Conservation (phyloP, 1,140 invertebrate species). For the Drosophila sturtevanti region DNA sequence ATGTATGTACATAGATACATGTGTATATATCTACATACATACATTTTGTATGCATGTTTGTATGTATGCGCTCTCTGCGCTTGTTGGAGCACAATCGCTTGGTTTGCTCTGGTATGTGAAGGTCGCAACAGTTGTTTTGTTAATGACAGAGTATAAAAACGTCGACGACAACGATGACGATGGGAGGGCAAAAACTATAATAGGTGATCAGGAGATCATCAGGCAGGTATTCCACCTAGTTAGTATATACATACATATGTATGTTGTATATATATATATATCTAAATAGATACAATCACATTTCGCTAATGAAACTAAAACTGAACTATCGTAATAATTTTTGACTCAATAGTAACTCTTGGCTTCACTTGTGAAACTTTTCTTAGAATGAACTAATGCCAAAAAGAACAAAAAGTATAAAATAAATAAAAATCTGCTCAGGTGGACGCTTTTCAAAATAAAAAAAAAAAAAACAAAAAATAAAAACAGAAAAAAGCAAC, state of each 20-base stretch:
- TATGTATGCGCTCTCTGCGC: slow-evolving; percentile 20
- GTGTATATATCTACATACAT: neutral
- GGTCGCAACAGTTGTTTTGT: slow-evolving; percentile 83
- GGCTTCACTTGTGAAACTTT: slow-evolving; percentile 30
- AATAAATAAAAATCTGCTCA: slow-evolving; percentile 59
- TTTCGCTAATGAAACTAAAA: too few species aligned
- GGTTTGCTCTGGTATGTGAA: slow-evolving; percentile 82
- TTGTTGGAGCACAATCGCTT: slow-evolving; percentile 64
- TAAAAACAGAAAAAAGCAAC: slow-evolving; percentile 4
- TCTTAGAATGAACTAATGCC: slow-evolving; percentile 64
- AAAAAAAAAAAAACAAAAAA: slow-evolving; percentile 35
- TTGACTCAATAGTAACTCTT: neutral
- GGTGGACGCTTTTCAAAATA: slow-evolving; percentile 76
- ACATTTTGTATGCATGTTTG: neutral
- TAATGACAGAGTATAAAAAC: slow-evolving; percentile 79
- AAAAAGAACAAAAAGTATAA: slow-evolving; percentile 20
- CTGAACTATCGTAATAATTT: neutral
- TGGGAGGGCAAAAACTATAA: slow-evolving; percentile 36
- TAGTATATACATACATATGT: too few species aligned
- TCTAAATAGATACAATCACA: neutral
- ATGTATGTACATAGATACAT: slow-evolving; percentile 13
- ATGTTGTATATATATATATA: too few species aligned
- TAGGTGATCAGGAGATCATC: slow-evolving; percentile 27
- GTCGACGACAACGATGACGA: slow-evolving; percentile 27
- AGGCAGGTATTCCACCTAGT: slow-evolving; percentile 36